These are phyloP conservation scores for Homalodisca vitripennis DNA, from an alignment of 1,140 invertebrate genomes.

Conservation along the genomic window DNA sequence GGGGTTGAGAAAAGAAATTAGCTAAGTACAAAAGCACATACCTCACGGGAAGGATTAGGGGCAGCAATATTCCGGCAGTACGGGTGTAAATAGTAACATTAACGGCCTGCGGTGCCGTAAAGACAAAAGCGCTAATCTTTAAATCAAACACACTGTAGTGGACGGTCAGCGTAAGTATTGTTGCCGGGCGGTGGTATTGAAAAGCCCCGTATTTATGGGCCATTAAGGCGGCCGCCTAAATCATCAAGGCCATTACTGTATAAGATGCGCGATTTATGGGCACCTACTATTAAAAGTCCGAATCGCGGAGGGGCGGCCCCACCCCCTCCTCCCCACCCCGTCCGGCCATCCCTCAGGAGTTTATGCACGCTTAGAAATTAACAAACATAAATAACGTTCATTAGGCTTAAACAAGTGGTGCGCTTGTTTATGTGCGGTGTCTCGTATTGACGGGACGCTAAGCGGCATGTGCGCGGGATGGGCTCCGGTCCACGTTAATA, in stretches of 20 bases:
- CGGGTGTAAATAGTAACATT: background rate
- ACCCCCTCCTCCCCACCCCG: conserved; percentile 6
- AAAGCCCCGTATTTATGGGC: conserved; percentile 26
- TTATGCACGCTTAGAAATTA: conserved; percentile 30
- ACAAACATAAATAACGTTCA: conserved; percentile 28
- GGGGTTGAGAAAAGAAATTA: background rate
- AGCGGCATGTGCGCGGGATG: conserved; percentile 12
- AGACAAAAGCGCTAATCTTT: conserved; percentile 27
- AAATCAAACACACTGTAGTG: conserved; percentile 19
- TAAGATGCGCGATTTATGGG: conserved; percentile 28
- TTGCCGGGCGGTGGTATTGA: conserved; percentile 20
- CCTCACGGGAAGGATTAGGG: background rate
- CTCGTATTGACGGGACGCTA: conserved; percentile 2
- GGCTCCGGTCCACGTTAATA: background rate
- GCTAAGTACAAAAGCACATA: conserved; percentile 10
- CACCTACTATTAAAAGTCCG: conserved; percentile 28
- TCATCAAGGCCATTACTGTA: conserved; percentile 30
- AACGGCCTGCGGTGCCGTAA: background rate
- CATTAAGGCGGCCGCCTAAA: conserved; percentile 26
- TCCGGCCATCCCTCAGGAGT: conserved; percentile 23
- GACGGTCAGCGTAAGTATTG: background rate
- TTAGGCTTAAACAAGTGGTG: background rate
- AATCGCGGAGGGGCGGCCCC: conserved; percentile 17
- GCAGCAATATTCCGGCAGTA: background rate
- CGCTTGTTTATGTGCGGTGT: background rate